Conservation (phyloP, 2,888 invertebrate genomes). For the Andrena dorsata region DNA sequence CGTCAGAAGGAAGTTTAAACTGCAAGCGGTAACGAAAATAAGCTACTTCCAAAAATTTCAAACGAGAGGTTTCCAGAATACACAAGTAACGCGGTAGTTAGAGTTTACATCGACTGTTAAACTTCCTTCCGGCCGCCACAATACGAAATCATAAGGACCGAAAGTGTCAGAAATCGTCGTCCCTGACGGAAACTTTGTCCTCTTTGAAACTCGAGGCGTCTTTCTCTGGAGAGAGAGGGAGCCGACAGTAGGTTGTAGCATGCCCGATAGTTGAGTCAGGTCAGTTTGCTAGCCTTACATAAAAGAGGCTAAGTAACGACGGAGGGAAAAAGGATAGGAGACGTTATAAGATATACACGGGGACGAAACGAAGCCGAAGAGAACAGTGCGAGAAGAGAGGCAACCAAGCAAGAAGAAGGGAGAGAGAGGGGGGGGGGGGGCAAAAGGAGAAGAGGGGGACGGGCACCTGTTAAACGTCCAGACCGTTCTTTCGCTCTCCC, state of each 20-base stretch:
- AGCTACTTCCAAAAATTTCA: too few species aligned
- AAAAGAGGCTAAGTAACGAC: slow-evolving; percentile 72
- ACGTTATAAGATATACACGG: slow-evolving; percentile 66
- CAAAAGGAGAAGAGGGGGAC: background rate
- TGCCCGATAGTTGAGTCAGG: slow-evolving; percentile 73
- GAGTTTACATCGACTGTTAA: too few species aligned
- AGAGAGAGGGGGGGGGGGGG: background rate
- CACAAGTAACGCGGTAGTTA: too few species aligned
- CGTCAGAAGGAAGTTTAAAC: too few species aligned
- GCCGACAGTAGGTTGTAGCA: slow-evolving; percentile 48
- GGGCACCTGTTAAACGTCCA: slow-evolving; percentile 73
- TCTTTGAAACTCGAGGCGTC: slow-evolving; percentile 29
- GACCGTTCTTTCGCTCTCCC: slow-evolving; percentile 53
- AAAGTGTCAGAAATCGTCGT: too few species aligned
- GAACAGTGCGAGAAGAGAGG: slow-evolving; percentile 40
- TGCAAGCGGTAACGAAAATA: too few species aligned
- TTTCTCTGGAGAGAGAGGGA: background rate
- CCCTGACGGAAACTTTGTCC: slow-evolving; percentile 12
- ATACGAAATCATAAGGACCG: too few species aligned
- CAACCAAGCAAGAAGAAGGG: slow-evolving; percentile 28
- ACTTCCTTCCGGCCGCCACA: too few species aligned
- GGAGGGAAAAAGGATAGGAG: slow-evolving; percentile 62
- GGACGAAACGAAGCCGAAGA: slow-evolving; percentile 40
- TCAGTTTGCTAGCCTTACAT: slow-evolving; percentile 77
- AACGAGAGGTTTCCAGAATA: too few species aligned